Base-by-base conservation (phyloP, 35 echinoderm and acorn worm genomes). In the Ptychodera flava region DNA sequence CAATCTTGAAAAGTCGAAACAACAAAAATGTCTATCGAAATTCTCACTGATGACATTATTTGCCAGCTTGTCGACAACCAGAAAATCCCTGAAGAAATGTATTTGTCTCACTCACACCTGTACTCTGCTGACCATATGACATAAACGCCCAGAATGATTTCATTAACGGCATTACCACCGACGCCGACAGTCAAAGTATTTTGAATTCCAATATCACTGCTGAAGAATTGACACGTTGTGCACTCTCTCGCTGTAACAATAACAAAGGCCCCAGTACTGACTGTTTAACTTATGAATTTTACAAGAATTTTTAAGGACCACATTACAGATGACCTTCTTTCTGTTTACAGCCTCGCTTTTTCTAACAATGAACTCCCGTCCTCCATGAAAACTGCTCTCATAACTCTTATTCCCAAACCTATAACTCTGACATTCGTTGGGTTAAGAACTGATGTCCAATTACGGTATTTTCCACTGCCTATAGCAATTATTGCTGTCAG, bases 381-480 rank as follows among this genome's bases (percentile, higher is more conserved):
- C 22, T 64, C 45, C 22, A 12, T 64, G 6, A 64, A 64, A 64
- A 64, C 45, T 64, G 45, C 6, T 64, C 45, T 64, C 22, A 64
- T 85, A 0, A 85, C 83, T 0, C 36, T 85, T 0, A 33, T 85
- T 38, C 83, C 83, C 10, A 85, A 85, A 2, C 35, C 29, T 1
- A n/a, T n/a, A 38, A 38, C 27, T 31, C 31, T 37, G 83, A 85
- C 31, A 16, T 1, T 14, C 36, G 1, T 31, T 85, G 52, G 28
- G 28, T 85, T 1, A 85, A 85, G 36, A 85, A 85, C 31, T 85
- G 83, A 37, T n/a, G 37, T 28, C 83, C 83, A 16, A 85, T 85
- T 14, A 38, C 83, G 1, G 35, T 85, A 1, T n/a, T n/a, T n/a
- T n/a, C n/a, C n/a, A n/a, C n/a, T n/a, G n/a, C n/a, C n/a, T n/a